These are phyloP conservation scores for Ahaetulla prasina DNA, from an alignment of 2,113 vertebrate genomes.

Conservation along the genomic window DNA sequence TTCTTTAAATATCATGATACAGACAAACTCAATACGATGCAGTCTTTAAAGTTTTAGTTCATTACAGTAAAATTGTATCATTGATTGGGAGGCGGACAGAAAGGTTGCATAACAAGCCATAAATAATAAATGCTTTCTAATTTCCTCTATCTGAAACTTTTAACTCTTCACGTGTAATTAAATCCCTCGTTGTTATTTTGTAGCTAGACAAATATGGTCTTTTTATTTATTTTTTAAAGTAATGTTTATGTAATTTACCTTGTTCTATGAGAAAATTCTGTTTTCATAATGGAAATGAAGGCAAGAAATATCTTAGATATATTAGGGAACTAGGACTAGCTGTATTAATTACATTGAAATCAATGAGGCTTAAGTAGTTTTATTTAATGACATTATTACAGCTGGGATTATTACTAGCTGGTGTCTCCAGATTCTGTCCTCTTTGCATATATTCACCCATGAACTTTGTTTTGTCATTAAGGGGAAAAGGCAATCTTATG, in stretches of 20 bases:
- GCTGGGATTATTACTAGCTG: background rate
- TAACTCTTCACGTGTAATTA: background rate
- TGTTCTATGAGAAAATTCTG: background rate
- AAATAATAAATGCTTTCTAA: constrained; percentile 8
- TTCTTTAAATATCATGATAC: background rate
- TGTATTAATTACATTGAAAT: background rate
- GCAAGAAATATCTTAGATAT: background rate
- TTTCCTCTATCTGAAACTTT: background rate
- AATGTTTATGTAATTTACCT: constrained; percentile 4
- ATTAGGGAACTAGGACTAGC: background rate
- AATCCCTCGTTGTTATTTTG: background rate
- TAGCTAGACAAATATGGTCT: background rate
- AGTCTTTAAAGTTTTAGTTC: background rate
- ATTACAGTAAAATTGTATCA: background rate
- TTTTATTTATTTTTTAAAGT: background rate
- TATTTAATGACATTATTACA: background rate
- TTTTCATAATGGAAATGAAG: background rate
- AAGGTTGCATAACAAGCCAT: constrained; percentile 23
- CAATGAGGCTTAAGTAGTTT: background rate
- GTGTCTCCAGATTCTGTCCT: background rate
- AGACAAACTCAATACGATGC: background rate
- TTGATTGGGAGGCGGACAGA: background rate
- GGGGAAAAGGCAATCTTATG: background rate
- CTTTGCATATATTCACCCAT: background rate
- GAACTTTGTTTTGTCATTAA: background rate